Conservation (phyloP, 2,888 invertebrate species). For the Leucania comma region DNA sequence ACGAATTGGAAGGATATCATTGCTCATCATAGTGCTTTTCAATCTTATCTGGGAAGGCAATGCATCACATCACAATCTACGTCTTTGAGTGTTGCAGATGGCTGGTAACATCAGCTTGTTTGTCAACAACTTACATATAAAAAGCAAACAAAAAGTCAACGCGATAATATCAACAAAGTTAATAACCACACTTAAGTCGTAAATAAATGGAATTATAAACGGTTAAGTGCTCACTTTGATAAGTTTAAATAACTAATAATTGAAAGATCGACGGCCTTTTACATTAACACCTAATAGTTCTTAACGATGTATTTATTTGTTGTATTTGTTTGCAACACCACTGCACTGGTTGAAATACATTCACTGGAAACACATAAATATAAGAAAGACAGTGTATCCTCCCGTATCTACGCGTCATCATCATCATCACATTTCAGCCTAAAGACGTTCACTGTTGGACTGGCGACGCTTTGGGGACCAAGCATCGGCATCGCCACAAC, state of each 20-base stretch:
- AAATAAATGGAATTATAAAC: conserved; percentile 29
- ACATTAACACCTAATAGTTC: conserved; percentile 2
- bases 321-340: background rate
- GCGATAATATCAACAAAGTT: conserved; percentile 17
- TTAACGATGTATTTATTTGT: background rate
- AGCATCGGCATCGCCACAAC: too few relatives aligned
- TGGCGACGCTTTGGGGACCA: too few relatives aligned
- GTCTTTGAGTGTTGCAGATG: background rate
- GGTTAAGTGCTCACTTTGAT: conserved; percentile 22
- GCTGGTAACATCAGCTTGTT: background rate
- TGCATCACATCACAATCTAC: background rate
- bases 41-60: background rate
- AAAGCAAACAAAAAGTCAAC: conserved; percentile 15
- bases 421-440: too few relatives aligned
- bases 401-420: too few relatives aligned
- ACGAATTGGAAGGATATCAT: background rate
- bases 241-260: conserved; percentile 23
- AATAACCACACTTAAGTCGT: conserved; percentile 16
- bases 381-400: background rate
- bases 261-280: conserved; percentile 10
- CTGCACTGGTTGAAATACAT: background rate
- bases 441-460: too few relatives aligned
- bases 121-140: background rate
- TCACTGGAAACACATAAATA: background rate
- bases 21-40: background rate